Evolutionary conservation across 2,797 vertebrate genomes (phyloP).

Genomic region (Odontamblyopus lacepedii): DNA sequence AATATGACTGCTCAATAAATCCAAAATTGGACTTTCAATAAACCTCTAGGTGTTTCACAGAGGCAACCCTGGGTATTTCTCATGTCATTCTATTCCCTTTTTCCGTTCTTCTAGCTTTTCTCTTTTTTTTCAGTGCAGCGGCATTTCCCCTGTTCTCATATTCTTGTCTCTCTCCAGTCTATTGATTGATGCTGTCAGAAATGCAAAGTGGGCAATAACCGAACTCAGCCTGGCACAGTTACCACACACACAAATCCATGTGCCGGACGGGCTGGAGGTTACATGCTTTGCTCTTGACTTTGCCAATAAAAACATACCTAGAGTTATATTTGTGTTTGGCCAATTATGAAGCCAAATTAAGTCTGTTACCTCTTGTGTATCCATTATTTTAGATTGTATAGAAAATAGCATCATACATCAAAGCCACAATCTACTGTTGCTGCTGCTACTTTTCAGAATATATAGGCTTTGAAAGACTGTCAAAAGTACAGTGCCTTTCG

Average conservation of each 20-base stretch:
- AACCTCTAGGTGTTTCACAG: constrained; percentile 34
- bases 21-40: constrained; percentile 59
- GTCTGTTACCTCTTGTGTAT: neutral
- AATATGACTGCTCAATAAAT: constrained; percentile 60
- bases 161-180: constrained; percentile 39
- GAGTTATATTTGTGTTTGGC: neutral
- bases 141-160: constrained; percentile 23
- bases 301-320: constrained; percentile 13
- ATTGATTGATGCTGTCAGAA: constrained; percentile 65
- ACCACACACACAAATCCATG: constrained; percentile 37
- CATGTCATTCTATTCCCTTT: constrained; percentile 7
- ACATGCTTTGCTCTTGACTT: constrained; percentile 33
- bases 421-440: neutral
- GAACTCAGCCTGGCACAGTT: constrained; percentile 47
- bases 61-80: constrained; percentile 29
- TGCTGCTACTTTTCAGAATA: neutral
- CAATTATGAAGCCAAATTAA: neutral
- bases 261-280: constrained; percentile 20
- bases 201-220: constrained; percentile 69
- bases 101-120: neutral
- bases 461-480: neutral
- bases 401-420: neutral
- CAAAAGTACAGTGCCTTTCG: neutral
- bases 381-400: neutral
- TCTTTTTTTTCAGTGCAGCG: constrained; percentile 3